phyloP scores from a whole-genome alignment of 2,888 invertebrate species.

The Meteorus colon region DNA sequence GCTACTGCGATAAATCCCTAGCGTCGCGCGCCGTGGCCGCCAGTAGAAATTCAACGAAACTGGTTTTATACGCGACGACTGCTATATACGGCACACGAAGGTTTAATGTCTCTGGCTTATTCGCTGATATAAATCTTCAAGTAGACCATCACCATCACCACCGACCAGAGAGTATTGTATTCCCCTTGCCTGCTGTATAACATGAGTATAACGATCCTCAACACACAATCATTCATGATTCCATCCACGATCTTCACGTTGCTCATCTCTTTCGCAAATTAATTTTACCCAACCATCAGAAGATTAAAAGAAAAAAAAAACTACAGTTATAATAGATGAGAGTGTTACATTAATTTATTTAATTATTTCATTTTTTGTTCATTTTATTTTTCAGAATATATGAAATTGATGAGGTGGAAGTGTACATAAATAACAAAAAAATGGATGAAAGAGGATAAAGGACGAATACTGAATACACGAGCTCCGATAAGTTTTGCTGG shows the following conservation, averaged over 20 bases:
- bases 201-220: slow-evolving; percentile 36
- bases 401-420: slow-evolving; percentile 1
- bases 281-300: background rate
- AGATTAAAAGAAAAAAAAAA: background rate
- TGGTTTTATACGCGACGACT: slow-evolving; percentile 33
- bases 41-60: slow-evolving; percentile 39
- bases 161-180: slow-evolving; percentile 32
- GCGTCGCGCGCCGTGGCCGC: slow-evolving; percentile 21
- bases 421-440: background rate
- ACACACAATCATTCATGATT: slow-evolving; percentile 14
- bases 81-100: slow-evolving; percentile 28
- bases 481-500: background rate
- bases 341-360: background rate
- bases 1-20: slow-evolving; percentile 21
- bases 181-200: slow-evolving; percentile 23
- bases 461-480: slow-evolving; percentile 15
- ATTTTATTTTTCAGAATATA: slow-evolving; percentile 30
- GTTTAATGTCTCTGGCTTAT: slow-evolving; percentile 52
- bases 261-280: slow-evolving; percentile 1
- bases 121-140: slow-evolving; percentile 52
- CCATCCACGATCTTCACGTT: background rate
- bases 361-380: background rate
- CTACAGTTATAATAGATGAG: background rate
- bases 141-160: slow-evolving; percentile 36
- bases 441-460: background rate